Evolutionary conservation across 2,113 vertebrate genomes (phyloP).

Genomic region (Hassar affinis): DNA sequence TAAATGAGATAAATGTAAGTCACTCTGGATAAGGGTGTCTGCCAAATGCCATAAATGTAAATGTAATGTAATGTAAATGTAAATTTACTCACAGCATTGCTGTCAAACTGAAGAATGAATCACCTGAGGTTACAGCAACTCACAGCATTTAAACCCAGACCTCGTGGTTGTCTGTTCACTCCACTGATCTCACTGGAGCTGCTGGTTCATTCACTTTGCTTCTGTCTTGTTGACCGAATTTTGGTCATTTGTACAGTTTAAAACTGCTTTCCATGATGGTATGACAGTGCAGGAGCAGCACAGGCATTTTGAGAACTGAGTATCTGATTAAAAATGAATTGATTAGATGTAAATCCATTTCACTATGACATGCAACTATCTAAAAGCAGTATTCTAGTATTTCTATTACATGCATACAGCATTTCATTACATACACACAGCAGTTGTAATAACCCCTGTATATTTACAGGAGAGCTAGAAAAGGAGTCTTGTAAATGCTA

Average conservation of each 20-base stretch:
- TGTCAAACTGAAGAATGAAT: too few relatives aligned
- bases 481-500: background rate
- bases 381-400: background rate
- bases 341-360: background rate
- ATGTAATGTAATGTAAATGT: too few relatives aligned
- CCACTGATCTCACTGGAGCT: background rate
- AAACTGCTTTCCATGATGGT: background rate
- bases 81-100: too few relatives aligned
- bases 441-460: too few relatives aligned
- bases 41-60: too few relatives aligned
- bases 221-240: background rate
- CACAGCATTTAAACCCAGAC: background rate
- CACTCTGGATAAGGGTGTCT: too few relatives aligned
- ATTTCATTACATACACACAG: background rate
- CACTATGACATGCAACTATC: background rate
- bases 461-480: background rate
- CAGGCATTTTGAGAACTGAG: background rate
- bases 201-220: background rate
- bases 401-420: background rate
- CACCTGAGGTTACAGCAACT: background rate
- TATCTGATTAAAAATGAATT: background rate
- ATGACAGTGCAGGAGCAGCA: background rate
- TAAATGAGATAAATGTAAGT: too few relatives aligned
- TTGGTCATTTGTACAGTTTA: background rate
- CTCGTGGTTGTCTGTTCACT: background rate